Evolutionary conservation across 2,888 invertebrate genomes (phyloP).

Genomic region (Euzophera pinguis): DNA sequence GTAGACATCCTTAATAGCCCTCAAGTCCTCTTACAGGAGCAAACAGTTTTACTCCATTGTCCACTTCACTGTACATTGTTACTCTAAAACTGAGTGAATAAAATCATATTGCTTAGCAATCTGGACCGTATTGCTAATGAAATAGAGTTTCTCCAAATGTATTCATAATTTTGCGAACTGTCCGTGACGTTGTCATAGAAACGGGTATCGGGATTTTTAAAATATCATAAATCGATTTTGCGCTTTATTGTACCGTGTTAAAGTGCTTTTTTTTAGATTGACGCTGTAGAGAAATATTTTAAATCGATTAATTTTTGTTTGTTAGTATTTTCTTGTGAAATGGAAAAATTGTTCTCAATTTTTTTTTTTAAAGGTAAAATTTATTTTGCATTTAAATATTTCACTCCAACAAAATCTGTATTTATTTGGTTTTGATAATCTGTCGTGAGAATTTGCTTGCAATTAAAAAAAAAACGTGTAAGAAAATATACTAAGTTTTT

Average conservation of each 20-base stretch:
- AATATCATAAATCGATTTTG: conserved; percentile 21
- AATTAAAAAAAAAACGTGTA: no score
- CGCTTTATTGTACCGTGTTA: conserved; percentile 13
- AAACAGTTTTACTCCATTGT: conserved; percentile 73
- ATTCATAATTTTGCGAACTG: conserved; percentile 28
- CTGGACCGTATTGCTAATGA: conserved; percentile 19
- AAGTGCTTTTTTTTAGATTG: background rate
- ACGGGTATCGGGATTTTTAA: conserved; percentile 45
- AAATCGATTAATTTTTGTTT: background rate
- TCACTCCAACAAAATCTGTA: no score
- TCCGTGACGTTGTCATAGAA: conserved; percentile 67
- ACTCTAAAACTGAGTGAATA: conserved; percentile 36
- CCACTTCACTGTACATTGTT: conserved; percentile 63
- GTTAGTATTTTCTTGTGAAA: background rate
- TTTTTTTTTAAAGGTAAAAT: no score
- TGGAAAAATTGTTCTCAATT: background rate
- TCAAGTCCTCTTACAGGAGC: conserved; percentile 66
- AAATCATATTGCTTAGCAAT: conserved; percentile 24
- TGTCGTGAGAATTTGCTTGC: no score
- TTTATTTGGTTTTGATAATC: no score
- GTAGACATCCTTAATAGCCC: conserved; percentile 73
- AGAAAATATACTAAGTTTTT: no score
- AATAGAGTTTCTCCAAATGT: conserved; percentile 19
- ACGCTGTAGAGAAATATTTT: background rate
- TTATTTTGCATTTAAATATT: no score